Conservation (phyloP, 2,113 vertebrate genomes). For the Hemicordylus capensis region DNA sequence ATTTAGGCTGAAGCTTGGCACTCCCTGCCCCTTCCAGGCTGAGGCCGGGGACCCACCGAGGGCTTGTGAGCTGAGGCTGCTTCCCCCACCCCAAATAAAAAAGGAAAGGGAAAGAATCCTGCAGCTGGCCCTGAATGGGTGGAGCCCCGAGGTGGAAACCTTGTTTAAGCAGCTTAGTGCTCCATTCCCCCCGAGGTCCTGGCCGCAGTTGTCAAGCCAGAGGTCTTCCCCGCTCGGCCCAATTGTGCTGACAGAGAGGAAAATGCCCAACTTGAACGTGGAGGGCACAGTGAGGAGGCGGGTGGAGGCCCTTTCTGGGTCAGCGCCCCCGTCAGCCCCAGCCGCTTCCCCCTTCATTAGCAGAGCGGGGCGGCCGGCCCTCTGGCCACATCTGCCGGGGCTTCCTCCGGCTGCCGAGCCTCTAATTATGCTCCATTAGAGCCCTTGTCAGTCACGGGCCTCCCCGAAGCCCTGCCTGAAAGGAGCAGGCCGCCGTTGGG, state of each 20-base stretch:
- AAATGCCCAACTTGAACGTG: constrained; percentile 38
- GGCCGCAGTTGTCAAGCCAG: not conserved
- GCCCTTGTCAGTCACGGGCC: constrained; percentile 70
- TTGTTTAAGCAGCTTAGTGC: no score
- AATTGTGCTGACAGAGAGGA: not conserved
- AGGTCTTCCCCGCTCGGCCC: not conserved
- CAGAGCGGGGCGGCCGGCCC: constrained; percentile 43
- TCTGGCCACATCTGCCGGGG: constrained; percentile 61
- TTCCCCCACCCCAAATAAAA: no score
- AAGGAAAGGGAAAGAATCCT: no score
- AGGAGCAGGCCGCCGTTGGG: constrained; percentile 21
- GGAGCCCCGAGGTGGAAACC: not conserved
- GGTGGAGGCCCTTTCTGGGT: constrained; percentile 54
- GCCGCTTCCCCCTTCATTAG: constrained; percentile 62
- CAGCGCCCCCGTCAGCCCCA: constrained; percentile 52
- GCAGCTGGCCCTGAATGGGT: not conserved
- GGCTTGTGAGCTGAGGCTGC: no score
- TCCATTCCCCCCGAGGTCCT: not conserved
- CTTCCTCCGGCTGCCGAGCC: constrained; percentile 46
- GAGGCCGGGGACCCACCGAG: not conserved
- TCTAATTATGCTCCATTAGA: constrained; percentile 78
- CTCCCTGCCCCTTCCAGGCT: not conserved
- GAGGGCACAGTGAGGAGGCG: not conserved
- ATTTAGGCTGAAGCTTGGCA: no score
- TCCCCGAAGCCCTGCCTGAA: constrained; percentile 32